Evolutionary conservation across 2,888 invertebrate species (phyloP).

Genomic region (Eupithecia insigniata): DNA sequence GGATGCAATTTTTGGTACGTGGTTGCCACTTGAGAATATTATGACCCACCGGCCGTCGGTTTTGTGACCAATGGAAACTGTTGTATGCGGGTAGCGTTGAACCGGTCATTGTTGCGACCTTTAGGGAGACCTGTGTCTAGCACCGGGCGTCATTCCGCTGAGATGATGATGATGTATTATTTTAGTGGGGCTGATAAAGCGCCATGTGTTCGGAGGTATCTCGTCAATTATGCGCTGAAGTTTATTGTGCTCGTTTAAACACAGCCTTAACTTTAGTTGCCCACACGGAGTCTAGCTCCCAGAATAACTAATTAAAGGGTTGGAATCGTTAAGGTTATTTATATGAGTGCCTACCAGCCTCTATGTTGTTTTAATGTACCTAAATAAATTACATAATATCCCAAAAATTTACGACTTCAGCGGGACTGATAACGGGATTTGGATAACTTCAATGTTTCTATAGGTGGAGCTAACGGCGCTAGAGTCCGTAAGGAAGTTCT

Average conservation of each 20-base stretch:
- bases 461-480: too few species aligned
- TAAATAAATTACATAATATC: too few species aligned
- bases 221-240: constrained; percentile 19
- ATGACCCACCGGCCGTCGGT: not conserved
- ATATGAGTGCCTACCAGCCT: not conserved
- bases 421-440: too few species aligned
- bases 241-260: constrained; percentile 6
- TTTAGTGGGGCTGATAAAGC: not conserved
- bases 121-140: not conserved
- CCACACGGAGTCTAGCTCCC: constrained; percentile 4
- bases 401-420: too few species aligned
- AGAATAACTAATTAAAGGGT: constrained; percentile 8
- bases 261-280: constrained; percentile 7
- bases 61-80: not conserved
- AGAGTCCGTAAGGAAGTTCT: too few species aligned
- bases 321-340: not conserved
- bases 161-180: not conserved
- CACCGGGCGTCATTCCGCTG: not conserved
- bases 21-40: not conserved
- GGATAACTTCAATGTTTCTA: too few species aligned
- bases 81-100: not conserved
- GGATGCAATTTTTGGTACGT: not conserved
- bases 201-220: constrained; percentile 5
- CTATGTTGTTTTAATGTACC: not conserved
- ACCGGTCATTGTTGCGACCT: not conserved